Evolutionary conservation across 1,140 invertebrate species (phyloP), one percentile per base, ranked within the genome.

Genomic region (Carposina sasakii): DNA sequence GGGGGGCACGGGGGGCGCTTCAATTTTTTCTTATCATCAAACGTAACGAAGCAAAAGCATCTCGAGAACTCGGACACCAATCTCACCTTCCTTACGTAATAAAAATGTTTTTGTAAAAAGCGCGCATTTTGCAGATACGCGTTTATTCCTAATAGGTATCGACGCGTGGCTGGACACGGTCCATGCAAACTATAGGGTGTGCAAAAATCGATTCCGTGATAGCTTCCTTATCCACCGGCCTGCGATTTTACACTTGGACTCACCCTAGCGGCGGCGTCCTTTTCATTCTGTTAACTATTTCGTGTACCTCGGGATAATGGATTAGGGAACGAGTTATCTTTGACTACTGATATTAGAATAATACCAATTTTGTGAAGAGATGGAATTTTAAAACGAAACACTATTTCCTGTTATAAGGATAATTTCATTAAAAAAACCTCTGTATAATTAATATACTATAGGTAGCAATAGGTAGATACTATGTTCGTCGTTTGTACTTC

Each of bases 111-210:
- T 28, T 12, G 24, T 6, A 28, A 28, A 28, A 6, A 28, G 12
- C 12, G 24, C 24, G 12, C 24, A 28, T 28, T 28, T 28, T 6
- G 24, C 6, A 28, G 24, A 6, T 12, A 6, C 6, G 24, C 12
- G 24, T 12, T 28, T 12, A 12, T 12, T 28, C 6, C 6, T 12
- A 28, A 6, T 12, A 28, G 24, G 24, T 12, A 19, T 22, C 22
- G 39, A 34, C 28, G 31, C 37, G 34, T 22, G 30, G 54, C 53
- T 45, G 53, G 57, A 61, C 62, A 60, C 36, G 41, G 41, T 43
- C 67, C 76, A 82, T 82, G 76, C 78, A 82, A 79, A 79, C 78
- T 79, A 82, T 79, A 70, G 75, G 74, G 76, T 75, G 73, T 64
- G 71, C 59, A 48, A 59, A 55, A 62, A 82, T 79, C 74, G 78